phyloP scores from a whole-genome alignment of 2,888 invertebrate species.

The Apodemia duryi region DNA sequence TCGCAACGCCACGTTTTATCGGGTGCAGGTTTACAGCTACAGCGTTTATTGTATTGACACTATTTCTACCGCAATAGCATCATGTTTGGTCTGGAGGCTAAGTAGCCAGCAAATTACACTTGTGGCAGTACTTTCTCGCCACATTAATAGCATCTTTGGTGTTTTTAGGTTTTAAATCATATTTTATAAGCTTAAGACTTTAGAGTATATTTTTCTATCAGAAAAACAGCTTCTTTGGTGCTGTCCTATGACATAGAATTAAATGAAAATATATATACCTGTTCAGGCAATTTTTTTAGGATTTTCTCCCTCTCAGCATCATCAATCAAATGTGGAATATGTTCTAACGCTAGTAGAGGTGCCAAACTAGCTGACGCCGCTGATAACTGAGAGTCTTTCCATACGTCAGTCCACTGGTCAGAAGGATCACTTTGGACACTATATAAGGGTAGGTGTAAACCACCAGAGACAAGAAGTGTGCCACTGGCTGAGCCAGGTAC shows the following conservation, averaged over 20 bases:
- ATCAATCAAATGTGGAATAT: conserved; percentile 74
- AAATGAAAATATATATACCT: conserved; percentile 48
- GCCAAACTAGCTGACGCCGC: conserved; percentile 80
- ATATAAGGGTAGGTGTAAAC: conserved; percentile 78
- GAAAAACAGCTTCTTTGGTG: too few relatives aligned
- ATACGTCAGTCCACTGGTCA: conserved; percentile 65
- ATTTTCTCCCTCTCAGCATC: conserved; percentile 70
- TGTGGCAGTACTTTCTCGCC: too few relatives aligned
- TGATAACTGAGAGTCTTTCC: conserved; percentile 68
- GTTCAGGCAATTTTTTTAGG: conserved; percentile 75
- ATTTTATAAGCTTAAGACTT: too few relatives aligned
- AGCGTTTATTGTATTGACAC: too few relatives aligned
- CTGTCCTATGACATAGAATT: neutral
- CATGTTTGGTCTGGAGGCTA: too few relatives aligned
- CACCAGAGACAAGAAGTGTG: conserved; percentile 80
- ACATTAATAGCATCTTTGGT: too few relatives aligned
- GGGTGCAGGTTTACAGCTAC: too few relatives aligned
- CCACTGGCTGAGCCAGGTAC: conserved; percentile 83
- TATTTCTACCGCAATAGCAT: too few relatives aligned
- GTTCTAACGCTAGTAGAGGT: conserved; percentile 76
- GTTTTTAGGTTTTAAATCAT: too few relatives aligned
- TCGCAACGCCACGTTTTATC: too few relatives aligned
- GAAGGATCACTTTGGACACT: conserved; percentile 56
- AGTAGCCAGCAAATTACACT: too few relatives aligned
- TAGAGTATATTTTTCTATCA: too few relatives aligned